Conservation (phyloP, 2,888 invertebrate genomes). For the Drosophila eohydei region DNA sequence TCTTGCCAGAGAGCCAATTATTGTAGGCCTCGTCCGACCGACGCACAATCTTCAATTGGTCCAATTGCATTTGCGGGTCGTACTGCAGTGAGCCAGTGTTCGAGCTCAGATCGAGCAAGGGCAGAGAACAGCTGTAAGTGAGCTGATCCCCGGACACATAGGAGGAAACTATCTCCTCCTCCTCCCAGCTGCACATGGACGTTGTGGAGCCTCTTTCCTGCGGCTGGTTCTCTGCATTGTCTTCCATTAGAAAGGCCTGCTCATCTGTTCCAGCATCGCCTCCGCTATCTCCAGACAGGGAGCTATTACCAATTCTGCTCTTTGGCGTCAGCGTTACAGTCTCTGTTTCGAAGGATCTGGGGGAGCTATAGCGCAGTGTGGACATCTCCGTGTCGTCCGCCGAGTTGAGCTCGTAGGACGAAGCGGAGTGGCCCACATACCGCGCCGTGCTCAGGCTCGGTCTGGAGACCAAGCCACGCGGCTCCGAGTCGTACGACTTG, state of each 20-base stretch:
- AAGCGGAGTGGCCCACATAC: slow-evolving; percentile 62
- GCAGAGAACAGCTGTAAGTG: slow-evolving; percentile 64
- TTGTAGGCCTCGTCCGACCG: slow-evolving; percentile 76
- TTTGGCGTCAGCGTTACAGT: slow-evolving; percentile 9
- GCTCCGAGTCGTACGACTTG: slow-evolving; percentile 37
- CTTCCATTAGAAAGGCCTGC: neutral
- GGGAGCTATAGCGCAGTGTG: slow-evolving; percentile 56
- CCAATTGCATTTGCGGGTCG: slow-evolving; percentile 37
- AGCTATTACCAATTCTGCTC: slow-evolving; percentile 23
- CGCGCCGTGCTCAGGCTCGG: slow-evolving; percentile 35
- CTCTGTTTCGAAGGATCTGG: slow-evolving; percentile 37
- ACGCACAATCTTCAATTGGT: slow-evolving; percentile 40
- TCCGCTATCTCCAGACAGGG: slow-evolving; percentile 12
- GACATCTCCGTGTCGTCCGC: slow-evolving; percentile 60
- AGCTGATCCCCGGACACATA: slow-evolving; percentile 23
- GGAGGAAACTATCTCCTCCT: slow-evolving; percentile 43
- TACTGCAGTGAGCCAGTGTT: slow-evolving; percentile 49
- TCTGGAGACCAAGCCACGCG: slow-evolving; percentile 5
- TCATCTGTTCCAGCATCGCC: neutral
- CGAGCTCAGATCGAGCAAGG: slow-evolving; percentile 78
- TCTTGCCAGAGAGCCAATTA: slow-evolving; percentile 83
- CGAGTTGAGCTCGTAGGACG: slow-evolving; percentile 52
- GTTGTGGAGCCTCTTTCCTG: slow-evolving; percentile 55
- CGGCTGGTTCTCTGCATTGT: neutral
- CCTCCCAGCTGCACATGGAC: slow-evolving; percentile 73